These are phyloP conservation scores for Drosophila parvula DNA, from an alignment of 1,140 invertebrate species.

Conservation along the genomic window DNA sequence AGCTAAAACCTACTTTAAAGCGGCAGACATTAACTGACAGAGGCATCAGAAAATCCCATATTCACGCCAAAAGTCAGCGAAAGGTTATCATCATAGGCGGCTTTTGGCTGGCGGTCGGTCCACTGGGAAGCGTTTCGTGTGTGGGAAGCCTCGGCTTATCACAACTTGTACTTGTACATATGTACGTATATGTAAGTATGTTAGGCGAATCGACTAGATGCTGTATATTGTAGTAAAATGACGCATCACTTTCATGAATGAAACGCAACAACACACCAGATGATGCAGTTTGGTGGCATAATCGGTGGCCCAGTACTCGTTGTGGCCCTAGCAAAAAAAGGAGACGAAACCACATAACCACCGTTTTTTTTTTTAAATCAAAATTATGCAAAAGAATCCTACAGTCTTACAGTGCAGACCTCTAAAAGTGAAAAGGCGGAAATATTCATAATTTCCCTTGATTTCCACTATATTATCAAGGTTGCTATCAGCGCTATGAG, in stretches of 20 bases:
- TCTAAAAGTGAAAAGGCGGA: background rate
- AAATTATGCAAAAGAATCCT: no score
- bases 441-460: background rate
- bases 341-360: no score
- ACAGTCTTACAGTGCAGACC: no score
- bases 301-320: background rate
- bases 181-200: conserved; percentile 28
- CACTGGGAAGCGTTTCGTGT: conserved; percentile 61
- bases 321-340: no score
- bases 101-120: conserved; percentile 45
- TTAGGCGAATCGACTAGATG: conserved; percentile 43
- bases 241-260: conserved; percentile 73
- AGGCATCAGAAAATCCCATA: conserved; percentile 58
- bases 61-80: conserved; percentile 64
- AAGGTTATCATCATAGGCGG: conserved; percentile 68
- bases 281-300: conserved; percentile 18
- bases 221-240: conserved; percentile 70
- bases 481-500: background rate
- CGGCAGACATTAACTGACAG: conserved; percentile 60
- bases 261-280: conserved; percentile 35
- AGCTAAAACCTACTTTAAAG: conserved; percentile 60
- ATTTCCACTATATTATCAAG: background rate
- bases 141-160: conserved; percentile 75
- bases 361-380: no score
- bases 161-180: conserved; percentile 20